Evolutionary conservation across 2,113 vertebrate genomes (phyloP), one percentile per base, ranked within the genome.

Genomic region (Nestor notabilis): DNA sequence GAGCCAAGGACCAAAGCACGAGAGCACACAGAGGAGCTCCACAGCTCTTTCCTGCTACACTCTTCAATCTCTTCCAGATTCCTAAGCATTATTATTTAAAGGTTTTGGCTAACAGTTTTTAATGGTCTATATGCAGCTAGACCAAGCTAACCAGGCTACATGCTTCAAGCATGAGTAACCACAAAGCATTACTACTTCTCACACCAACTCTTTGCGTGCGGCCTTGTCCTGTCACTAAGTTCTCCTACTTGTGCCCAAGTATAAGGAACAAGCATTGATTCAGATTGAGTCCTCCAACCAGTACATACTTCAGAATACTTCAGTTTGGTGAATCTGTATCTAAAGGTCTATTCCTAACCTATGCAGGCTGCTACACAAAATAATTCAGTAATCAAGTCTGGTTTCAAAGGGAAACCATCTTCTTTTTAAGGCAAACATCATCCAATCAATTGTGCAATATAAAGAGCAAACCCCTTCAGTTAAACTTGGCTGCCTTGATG

Each of bases 311-410:
- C 44, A 24, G 52, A 88, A 56, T 37, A 80, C 33, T 93, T 76
- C 46, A 61, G 4, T n/a, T 55, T 70, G 33, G 46, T 86, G 33
- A 87, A 89, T 79, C 61, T 86, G 44, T 82, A 96, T 43, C 60
- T 82, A 88, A 96, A 97, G 89, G 43, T 52, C 46, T 33, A 70
- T 82, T 89, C 94, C 85, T 83, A 95, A 87, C 65, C 83, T 74
- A 64, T 82, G 87, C 52, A 93, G 86, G 55, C 35, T 74, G 52
- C 33, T 89, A 56, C 12, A 81, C 21, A 86, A 79, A 96, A 58
- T 88, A 97, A 96, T 93, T 90, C 65, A 90, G 76, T 61, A 94
- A 94, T 64, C 77, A 95, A 95, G 92, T 82, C 69, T 91, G 69
- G 12, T 95, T 95, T 94, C 9, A 95, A 79, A 71, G 87, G 84